Conservation (phyloP, 2,797 vertebrate genomes). For the Denticeps clupeoides region DNA sequence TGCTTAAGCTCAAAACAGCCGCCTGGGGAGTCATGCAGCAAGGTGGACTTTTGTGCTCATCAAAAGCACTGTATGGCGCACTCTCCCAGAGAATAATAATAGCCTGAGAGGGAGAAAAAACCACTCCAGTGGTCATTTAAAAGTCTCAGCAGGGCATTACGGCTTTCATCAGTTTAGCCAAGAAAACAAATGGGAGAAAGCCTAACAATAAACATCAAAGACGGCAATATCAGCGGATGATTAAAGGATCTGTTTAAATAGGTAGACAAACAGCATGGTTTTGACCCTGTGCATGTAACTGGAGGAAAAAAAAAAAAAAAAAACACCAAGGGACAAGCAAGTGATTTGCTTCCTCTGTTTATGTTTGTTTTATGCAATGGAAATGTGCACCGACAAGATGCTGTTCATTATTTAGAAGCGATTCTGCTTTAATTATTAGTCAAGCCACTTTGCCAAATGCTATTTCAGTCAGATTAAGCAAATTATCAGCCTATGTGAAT, state of each 20-base stretch:
- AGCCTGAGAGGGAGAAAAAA: conserved; percentile 1
- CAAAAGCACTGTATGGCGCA: conserved; percentile 22
- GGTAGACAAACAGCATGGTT: conserved; percentile 10
- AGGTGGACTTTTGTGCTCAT: conserved; percentile 16
- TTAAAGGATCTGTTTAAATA: conserved; percentile 6
- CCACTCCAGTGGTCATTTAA: conserved; percentile 23
- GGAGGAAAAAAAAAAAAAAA: neutral
- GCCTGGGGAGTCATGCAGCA: conserved; percentile 14
- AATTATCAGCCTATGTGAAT: too few species aligned
- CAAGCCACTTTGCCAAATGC: too few species aligned
- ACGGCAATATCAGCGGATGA: conserved; percentile 5
- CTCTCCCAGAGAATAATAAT: conserved; percentile 18
- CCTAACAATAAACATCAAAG: conserved; percentile 25
- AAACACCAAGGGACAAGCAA: too few species aligned
- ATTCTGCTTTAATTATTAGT: too few species aligned
- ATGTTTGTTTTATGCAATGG: too few species aligned
- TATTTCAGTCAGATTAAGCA: too few species aligned
- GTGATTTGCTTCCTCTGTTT: neutral
- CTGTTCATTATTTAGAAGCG: too few species aligned
- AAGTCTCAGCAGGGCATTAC: conserved; percentile 16
- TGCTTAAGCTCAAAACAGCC: neutral
- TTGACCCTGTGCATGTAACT: conserved; percentile 15
- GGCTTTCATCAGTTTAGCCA: conserved; percentile 19
- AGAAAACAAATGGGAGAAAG: conserved; percentile 9
- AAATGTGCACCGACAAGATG: too few species aligned